Percentiles rank a stretch among this genome's conserved stretches.
These are phyloP conservation scores for Gambusia holbrooki DNA, from an alignment of 2,113 vertebrate species.

Conservation along the genomic window DNA sequence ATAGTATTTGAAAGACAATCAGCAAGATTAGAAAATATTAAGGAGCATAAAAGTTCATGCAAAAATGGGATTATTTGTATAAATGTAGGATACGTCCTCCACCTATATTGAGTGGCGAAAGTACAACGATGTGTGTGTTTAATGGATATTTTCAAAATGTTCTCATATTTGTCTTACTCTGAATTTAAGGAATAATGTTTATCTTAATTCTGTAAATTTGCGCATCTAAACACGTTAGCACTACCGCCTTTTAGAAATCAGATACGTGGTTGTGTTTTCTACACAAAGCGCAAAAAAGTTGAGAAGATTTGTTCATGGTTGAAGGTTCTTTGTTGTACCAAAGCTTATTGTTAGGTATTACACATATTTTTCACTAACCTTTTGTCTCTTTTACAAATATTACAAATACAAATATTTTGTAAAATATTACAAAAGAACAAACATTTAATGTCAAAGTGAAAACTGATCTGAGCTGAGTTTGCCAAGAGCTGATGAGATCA, in stretches of 20 bases:
- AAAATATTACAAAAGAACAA: too few species aligned
- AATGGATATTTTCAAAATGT: not conserved
- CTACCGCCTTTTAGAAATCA: not conserved
- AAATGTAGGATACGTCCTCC: not conserved
- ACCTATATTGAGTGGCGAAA: not conserved
- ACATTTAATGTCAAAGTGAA: too few species aligned
- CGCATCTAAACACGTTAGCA: not conserved
- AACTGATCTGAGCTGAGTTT: too few species aligned
- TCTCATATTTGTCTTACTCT: too few species aligned
- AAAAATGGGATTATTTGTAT: not conserved
- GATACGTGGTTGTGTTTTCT: not conserved
- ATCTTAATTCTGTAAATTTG: not conserved
- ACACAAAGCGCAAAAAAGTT: not conserved
- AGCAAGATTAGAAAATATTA: slow-evolving; percentile 13
- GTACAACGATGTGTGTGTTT: not conserved
- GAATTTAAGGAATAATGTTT: not conserved
- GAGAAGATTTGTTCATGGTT: not conserved
- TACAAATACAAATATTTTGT: too few species aligned
- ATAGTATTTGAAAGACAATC: not conserved
- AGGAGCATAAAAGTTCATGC: not conserved
- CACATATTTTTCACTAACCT: too few species aligned
- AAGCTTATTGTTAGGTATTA: not conserved
- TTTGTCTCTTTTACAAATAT: too few species aligned
- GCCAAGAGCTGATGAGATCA: too few species aligned
- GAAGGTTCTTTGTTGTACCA: not conserved